Conservation (phyloP, 2,113 vertebrate species). For the Pelobates fuscus region DNA sequence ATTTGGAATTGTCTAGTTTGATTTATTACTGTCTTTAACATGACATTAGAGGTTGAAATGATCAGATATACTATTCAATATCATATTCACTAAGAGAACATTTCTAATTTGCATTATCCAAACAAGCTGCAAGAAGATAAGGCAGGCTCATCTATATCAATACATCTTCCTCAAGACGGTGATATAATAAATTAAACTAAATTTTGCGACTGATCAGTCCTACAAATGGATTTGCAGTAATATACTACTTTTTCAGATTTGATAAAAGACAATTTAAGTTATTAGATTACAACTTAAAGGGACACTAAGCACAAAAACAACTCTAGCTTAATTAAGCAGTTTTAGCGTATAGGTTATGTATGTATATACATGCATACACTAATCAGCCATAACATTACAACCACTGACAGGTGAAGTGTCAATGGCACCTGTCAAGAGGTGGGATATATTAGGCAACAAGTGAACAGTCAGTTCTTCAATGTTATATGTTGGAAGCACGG, state of each 20-base stretch:
- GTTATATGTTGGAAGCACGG: too few relatives aligned
- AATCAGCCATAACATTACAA: too few relatives aligned
- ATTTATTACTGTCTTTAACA: constrained; percentile 8
- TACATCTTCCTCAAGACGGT: not conserved
- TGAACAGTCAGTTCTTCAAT: too few relatives aligned
- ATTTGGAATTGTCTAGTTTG: not conserved
- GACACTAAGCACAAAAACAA: too few relatives aligned
- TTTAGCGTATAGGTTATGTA: too few relatives aligned
- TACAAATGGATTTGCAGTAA: not conserved
- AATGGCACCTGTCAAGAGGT: too few relatives aligned
- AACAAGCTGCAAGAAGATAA: constrained; percentile 8
- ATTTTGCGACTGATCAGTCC: not conserved
- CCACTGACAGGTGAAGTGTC: too few relatives aligned
- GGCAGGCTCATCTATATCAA: not conserved
- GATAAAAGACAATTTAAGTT: constrained; percentile 13
- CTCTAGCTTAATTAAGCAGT: too few relatives aligned
- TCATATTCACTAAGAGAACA: not conserved
- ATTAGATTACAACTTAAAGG: constrained; percentile 23
- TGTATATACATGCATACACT: too few relatives aligned
- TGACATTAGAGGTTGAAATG: constrained; percentile 10
- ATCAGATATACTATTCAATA: not conserved
- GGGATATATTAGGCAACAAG: too few relatives aligned
- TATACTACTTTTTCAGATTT: not conserved
- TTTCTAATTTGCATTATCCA: constrained; percentile 8
- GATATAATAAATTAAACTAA: not conserved